Base-by-base conservation (phyloP, 2,797 vertebrate genomes). In the Channa striata region DNA sequence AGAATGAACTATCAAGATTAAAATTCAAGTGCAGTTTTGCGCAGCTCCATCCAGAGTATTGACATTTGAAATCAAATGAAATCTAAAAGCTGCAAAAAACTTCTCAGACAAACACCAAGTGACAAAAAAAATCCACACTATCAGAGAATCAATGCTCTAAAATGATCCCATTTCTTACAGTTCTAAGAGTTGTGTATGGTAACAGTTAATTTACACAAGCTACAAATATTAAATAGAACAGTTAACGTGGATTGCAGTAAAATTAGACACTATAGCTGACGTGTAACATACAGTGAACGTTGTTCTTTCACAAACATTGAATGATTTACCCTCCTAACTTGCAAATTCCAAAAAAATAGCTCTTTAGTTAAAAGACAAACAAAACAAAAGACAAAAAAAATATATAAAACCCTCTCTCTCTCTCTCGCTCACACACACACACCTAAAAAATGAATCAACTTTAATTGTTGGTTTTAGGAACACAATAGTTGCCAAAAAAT, bases 151-250 rank as follows among this genome's bases (percentile, higher is more conserved):
- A 40, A 16, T 36, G 34, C 5, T 36, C 12, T 13, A 40, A 43
- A 17, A 43, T n/a, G n/a, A 43, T 43, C 40, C 42, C 42, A 44
- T n/a, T n/a, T 42, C 14, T 16, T 42, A 42, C 40, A 42, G 16
- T n/a, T 44, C 14, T 14, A 42, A 42, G 40, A 42, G 13, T 42
- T 6, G 42, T n/a, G 17, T n/a, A 9, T 44, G 75, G 50, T 34
- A 64, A 78, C 56, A 73, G 80, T 60, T 72, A 20, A 75, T 61
- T 66, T 23, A 83, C 10, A 72, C 21, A 21, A 49, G 64, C 53
- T 76, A 68, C 50, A 77, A 71, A 67, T 42, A 14, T 74, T 59
- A 73, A 86, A 88, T 65, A 83, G 47, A 71, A 75, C 23, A 70
- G 36, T 64, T 47, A 68, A 56, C 23, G 23, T 36, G 61, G 75